Conservation (phyloP, 2,113 vertebrate genomes). For the Oenanthe melanoleuca region DNA sequence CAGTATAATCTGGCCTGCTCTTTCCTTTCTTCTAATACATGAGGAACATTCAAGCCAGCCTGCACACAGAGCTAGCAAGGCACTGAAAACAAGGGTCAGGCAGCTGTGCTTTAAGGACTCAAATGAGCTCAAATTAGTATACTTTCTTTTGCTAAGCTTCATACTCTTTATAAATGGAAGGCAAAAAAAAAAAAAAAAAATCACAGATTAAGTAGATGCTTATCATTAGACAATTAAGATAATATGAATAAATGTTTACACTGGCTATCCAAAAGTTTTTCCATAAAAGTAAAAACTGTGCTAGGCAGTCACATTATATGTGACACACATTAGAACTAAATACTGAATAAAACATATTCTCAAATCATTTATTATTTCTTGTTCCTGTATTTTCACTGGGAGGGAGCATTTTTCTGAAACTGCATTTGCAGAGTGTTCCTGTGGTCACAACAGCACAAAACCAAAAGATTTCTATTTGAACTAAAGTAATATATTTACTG, state of each 20-base stretch:
- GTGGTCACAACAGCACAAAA: neutral
- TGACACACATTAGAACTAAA: neutral
- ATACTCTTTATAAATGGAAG: neutral
- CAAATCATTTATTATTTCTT: neutral
- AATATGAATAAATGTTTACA: neutral
- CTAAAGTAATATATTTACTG: slow-evolving; percentile 80
- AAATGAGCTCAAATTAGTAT: neutral
- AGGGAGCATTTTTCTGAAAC: neutral
- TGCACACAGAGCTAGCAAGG: slow-evolving; percentile 25
- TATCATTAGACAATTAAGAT: neutral
- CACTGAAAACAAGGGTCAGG: slow-evolving; percentile 4
- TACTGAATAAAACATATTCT: neutral
- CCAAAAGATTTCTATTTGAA: slow-evolving; percentile 1
- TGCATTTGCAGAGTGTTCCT: neutral
- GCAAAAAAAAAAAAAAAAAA: neutral
- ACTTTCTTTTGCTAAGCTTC: neutral
- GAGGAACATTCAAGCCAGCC: neutral
- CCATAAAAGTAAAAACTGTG: neutral
- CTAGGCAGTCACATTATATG: neutral
- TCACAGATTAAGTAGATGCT: neutral
- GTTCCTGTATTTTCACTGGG: neutral
- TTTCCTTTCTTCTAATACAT: neutral
- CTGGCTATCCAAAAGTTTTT: neutral
- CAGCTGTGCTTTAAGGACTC: neutral
- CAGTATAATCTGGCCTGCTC: neutral